A percentile compares a stretch with the other conserved stretches of the same genome.
Evolutionary conservation across 2,888 invertebrate genomes (phyloP).

Genomic region (Trypoxylon attenuatum): DNA sequence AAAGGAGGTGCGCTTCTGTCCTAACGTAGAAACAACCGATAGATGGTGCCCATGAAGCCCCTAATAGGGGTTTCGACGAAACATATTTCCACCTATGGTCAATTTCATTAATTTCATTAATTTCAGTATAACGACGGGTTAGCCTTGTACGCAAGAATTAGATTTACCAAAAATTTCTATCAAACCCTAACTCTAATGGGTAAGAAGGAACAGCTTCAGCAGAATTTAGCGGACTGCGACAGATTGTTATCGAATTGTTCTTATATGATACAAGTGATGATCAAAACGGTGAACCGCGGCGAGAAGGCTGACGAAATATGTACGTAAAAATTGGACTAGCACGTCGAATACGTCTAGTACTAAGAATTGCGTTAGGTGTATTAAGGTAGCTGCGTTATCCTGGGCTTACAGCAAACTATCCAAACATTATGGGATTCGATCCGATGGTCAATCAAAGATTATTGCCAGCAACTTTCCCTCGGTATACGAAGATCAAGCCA

Average conservation of each 20-base stretch:
- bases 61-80: no score
- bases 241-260: conserved; percentile 87
- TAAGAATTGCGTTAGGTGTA: conserved; percentile 8
- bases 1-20: conserved; percentile 68
- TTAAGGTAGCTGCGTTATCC: conserved; percentile 2
- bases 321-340: conserved; percentile 68
- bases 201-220: conserved; percentile 80
- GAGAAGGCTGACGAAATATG: conserved; percentile 82
- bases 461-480: conserved; percentile 98
- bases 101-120: not conserved
- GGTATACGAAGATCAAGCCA: conserved; percentile 94
- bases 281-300: conserved; percentile 84
- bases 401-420: conserved; percentile 78
- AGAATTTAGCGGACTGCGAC: conserved; percentile 85
- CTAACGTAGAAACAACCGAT: not conserved
- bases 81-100: no score
- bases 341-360: conserved; percentile 36
- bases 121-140: conserved; percentile 78
- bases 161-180: conserved; percentile 91
- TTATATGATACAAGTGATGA: conserved; percentile 88
- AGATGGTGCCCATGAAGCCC: no score
- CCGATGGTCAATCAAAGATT: conserved; percentile 96
- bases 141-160: conserved; percentile 86
- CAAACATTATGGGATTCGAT: conserved; percentile 94
- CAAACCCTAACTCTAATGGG: conserved; percentile 85